These are phyloP conservation scores for Lanius collurio DNA, from an alignment of 2,113 vertebrate genomes.

Conservation along the genomic window DNA sequence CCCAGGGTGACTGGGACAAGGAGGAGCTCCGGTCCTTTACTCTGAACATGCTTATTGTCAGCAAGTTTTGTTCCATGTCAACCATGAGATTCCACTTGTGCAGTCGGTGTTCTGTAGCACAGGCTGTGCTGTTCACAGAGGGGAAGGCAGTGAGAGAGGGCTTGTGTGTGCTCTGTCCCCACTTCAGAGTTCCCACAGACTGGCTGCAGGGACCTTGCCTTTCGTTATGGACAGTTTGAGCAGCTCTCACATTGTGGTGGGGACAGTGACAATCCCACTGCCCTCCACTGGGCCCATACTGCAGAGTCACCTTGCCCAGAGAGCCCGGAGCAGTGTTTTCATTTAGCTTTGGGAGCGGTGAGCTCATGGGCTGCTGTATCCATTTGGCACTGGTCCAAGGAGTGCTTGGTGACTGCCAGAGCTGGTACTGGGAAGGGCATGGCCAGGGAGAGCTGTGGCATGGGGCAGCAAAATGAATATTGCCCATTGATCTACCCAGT, in stretches of 20 bases:
- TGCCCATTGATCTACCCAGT: rapidly evolving
- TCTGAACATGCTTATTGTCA: rapidly evolving
- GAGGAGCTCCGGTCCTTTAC: neutral
- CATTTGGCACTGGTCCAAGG: rapidly evolving
- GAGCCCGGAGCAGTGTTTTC: neutral
- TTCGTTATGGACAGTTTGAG: neutral
- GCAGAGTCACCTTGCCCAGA: rapidly evolving
- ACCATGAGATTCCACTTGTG: rapidly evolving
- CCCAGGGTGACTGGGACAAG: neutral
- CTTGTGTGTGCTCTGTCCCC: neutral
- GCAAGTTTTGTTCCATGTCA: neutral
- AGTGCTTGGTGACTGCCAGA: neutral
- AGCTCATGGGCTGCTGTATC: neutral
- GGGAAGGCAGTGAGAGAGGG: neutral
- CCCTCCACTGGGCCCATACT: rapidly evolving
- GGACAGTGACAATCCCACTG: neutral
- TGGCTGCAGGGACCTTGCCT: neutral
- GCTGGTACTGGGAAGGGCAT: neutral
- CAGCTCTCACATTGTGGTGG: rapidly evolving
- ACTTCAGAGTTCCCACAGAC: neutral
- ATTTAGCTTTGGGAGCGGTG: neutral
- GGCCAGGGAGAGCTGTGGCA: neutral
- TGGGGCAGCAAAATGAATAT: rapidly evolving
- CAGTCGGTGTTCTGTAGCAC: rapidly evolving
- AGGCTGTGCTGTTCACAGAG: neutral